Evolutionary conservation across 2,797 vertebrate genomes (phyloP).

Genomic region (Pangasius krempfi): DNA sequence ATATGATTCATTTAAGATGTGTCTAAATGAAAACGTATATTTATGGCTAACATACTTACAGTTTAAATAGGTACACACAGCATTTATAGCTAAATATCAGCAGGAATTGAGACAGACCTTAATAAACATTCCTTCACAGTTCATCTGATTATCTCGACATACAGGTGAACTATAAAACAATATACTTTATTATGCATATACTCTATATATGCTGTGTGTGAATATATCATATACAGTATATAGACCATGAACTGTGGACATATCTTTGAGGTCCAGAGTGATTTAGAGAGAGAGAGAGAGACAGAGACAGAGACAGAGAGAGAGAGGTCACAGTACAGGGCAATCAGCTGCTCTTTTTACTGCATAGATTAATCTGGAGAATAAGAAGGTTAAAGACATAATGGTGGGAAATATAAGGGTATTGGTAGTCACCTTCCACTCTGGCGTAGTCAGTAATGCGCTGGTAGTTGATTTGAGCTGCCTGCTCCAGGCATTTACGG

Average conservation of each 20-base stretch:
- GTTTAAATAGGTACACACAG: neutral
- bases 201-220: too few relatives aligned
- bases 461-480: conserved; percentile 96
- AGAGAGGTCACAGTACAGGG: neutral
- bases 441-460: conserved; percentile 96
- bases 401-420: conserved; percentile 12
- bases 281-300: neutral
- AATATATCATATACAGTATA: neutral
- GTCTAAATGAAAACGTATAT: neutral
- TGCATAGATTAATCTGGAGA: conserved; percentile 28
- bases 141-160: too few relatives aligned
- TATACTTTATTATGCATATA: too few relatives aligned
- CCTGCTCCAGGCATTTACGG: conserved; percentile 98
- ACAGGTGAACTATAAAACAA: too few relatives aligned
- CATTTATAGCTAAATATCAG: neutral
- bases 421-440: conserved; percentile 91
- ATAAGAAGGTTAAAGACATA: conserved; percentile 38
- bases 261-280: neutral
- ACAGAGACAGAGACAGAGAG: neutral
- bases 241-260: neutral
- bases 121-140: too few relatives aligned
- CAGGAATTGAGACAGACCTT: too few relatives aligned
- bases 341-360: neutral
- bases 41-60: neutral
- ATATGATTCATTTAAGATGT: neutral